Percentiles rank a stretch among this genome's conserved stretches.
These are phyloP conservation scores for Platypus cylindrus DNA, from an alignment of 2,888 invertebrate genomes.

Conservation along the genomic window DNA sequence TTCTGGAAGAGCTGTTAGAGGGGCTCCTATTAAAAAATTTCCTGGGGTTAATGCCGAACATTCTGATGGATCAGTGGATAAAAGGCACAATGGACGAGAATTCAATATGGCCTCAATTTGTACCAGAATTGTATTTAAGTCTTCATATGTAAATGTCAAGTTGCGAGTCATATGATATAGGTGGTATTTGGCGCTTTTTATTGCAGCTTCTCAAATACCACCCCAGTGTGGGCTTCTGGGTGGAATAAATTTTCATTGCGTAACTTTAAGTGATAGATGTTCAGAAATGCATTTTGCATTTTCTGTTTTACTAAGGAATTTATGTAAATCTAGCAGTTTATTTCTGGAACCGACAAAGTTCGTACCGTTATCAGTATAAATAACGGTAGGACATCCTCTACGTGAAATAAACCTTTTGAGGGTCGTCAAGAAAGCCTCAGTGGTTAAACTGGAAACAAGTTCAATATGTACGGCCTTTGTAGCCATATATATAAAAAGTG, in stretches of 20 bases:
- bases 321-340: too few species aligned
- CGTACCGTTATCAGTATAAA: slow-evolving; percentile 10
- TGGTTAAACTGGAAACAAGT: slow-evolving; percentile 8
- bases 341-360: slow-evolving; percentile 14
- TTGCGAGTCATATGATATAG: slow-evolving; percentile 18
- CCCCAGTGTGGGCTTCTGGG: too few species aligned
- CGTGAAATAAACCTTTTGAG: slow-evolving; percentile 10
- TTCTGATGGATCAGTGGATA: too few species aligned
- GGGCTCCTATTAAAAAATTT: too few species aligned
- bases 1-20: too few species aligned
- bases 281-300: neutral
- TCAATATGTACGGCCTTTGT: slow-evolving; percentile 14
- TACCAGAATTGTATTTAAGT: slow-evolving; percentile 21
- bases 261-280: slow-evolving; percentile 5
- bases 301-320: too few species aligned
- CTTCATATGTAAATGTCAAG: slow-evolving; percentile 21
- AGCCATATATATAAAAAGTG: slow-evolving; percentile 9
- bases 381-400: slow-evolving; percentile 4
- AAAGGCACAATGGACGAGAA: slow-evolving; percentile 22
- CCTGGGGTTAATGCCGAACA: too few species aligned
- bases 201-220: slow-evolving; percentile 26
- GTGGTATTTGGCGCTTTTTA: slow-evolving; percentile 24
- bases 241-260: slow-evolving; percentile 24
- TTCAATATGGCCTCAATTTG: slow-evolving; percentile 26
- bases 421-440: slow-evolving; percentile 9